phyloP scores from a whole-genome alignment of 2,797 vertebrate species.

The Hirundo rustica region DNA sequence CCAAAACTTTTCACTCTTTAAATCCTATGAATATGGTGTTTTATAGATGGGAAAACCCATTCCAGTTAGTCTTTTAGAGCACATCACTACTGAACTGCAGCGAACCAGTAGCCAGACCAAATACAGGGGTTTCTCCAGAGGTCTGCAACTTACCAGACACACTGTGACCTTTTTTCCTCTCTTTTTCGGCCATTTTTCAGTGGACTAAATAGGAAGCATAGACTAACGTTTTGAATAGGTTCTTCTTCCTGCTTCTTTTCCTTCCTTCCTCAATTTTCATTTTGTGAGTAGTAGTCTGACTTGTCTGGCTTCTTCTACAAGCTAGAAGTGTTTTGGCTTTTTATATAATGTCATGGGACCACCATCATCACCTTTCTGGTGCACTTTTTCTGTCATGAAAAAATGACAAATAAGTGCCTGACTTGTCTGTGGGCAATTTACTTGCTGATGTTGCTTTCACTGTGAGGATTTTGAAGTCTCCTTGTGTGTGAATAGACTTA shows the following conservation, averaged over 20 bases:
- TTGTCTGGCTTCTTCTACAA: neutral
- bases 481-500: neutral
- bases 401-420: neutral
- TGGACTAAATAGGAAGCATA: neutral
- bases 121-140: neutral
- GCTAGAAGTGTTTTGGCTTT: neutral
- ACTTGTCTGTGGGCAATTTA: neutral
- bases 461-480: neutral
- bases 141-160: neutral
- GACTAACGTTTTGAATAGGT: neutral
- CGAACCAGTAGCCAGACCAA: neutral
- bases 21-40: fast-evolving
- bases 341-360: neutral
- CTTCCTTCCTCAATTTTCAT: neutral
- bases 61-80: neutral
- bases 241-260: neutral
- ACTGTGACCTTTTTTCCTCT: neutral
- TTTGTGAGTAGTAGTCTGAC: neutral
- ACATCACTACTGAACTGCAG: neutral
- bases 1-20: neutral
- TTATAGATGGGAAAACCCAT: neutral
- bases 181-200: neutral
- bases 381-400: neutral
- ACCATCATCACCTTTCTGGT: neutral
- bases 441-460: neutral